These are phyloP conservation scores for Geopemphigus sp. DNA, from an alignment of 1,140 invertebrate genomes.

Conservation along the genomic window DNA sequence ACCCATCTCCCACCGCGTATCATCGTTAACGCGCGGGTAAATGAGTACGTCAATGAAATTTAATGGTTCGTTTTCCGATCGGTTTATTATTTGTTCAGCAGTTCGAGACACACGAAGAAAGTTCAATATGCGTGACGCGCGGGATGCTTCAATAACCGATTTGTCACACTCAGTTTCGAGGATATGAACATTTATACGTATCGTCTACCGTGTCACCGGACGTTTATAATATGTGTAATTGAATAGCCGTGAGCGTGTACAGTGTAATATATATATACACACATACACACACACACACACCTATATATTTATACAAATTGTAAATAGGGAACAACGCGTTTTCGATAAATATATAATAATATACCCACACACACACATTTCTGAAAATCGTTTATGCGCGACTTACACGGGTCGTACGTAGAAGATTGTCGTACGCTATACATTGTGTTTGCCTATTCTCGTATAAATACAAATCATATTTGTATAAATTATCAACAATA, in stretches of 20 bases:
- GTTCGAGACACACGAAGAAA: slow-evolving; percentile 43
- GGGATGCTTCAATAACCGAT: slow-evolving; percentile 47
- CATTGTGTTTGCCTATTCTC: too few relatives aligned
- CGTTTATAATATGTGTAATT: slow-evolving; percentile 38
- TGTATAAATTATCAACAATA: too few relatives aligned
- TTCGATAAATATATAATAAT: not conserved
- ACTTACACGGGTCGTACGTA: not conserved
- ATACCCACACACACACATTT: not conserved
- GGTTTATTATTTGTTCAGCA: slow-evolving; percentile 45
- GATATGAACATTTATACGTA: slow-evolving; percentile 39
- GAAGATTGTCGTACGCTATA: too few relatives aligned
- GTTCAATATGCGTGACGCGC: slow-evolving; percentile 38
- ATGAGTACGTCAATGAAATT: slow-evolving; percentile 47
- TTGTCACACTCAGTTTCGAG: slow-evolving; percentile 22
- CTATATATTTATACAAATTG: not conserved
- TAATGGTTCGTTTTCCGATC: slow-evolving; percentile 49
- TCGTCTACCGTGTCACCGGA: slow-evolving; percentile 37
- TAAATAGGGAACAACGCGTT: not conserved
- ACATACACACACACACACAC: too few relatives aligned
- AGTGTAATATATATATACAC: too few relatives aligned
- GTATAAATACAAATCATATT: too few relatives aligned
- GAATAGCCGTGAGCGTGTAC: slow-evolving; percentile 43
- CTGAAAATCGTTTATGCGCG: not conserved
- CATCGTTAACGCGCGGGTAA: not conserved
- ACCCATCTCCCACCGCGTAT: not conserved